Conservation (phyloP, 2,888 invertebrate species). For the Sminthurinus aureus region DNA sequence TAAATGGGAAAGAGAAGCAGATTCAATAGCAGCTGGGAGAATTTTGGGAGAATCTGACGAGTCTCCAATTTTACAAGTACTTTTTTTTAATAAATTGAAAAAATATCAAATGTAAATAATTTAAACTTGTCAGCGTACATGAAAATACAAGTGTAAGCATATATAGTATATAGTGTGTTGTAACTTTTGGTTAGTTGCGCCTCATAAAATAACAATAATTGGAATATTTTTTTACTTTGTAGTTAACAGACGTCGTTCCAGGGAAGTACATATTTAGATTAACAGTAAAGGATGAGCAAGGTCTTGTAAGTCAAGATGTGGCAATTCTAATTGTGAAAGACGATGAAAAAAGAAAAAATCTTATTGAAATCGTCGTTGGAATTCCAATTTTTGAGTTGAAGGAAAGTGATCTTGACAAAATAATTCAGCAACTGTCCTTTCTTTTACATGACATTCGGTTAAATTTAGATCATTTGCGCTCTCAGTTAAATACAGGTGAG, state of each 20-base stretch:
- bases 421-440: constrained; percentile 81
- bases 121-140: no score
- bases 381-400: constrained; percentile 75
- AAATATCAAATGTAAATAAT: no score
- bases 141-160: no score
- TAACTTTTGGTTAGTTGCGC: no score
- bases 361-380: constrained; percentile 83
- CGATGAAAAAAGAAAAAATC: constrained; percentile 74
- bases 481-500: constrained; percentile 52
- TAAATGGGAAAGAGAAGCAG: constrained; percentile 84
- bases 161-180: no score
- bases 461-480: constrained; percentile 63
- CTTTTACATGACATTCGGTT: constrained; percentile 76
- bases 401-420: constrained; percentile 75
- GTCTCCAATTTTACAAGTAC: constrained; percentile 78
- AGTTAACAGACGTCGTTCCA: constrained; percentile 83
- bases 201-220: no score
- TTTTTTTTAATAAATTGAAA: constrained; percentile 48
- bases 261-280: constrained; percentile 89
- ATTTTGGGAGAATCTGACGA: constrained; percentile 80
- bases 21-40: constrained; percentile 79
- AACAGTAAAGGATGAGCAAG: constrained; percentile 90
- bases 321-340: constrained; percentile 83
- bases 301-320: constrained; percentile 80
- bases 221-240: constrained; percentile 54